Evolutionary conservation across 2,888 invertebrate genomes (phyloP), one percentile per base, ranked within the genome.

Genomic region (Labia minor): DNA sequence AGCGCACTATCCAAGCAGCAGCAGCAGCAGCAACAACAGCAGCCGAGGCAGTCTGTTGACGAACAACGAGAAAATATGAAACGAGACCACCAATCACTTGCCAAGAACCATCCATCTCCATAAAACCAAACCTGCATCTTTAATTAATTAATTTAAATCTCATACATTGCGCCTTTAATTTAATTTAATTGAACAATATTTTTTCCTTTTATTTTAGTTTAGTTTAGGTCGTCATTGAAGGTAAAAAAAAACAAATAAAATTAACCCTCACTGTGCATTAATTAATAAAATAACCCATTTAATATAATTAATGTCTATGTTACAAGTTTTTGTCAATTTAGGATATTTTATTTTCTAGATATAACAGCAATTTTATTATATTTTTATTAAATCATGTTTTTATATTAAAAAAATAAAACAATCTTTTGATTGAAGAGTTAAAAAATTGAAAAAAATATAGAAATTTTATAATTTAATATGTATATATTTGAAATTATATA

Each of bases 401-500:
- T 49, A 8, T 26, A 6, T 26, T 49, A 49, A 49, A 14, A 49
- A 49, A 49, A 49, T 49, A 8, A 26, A 49, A n/a, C 49, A 49
- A 49, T 49, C 49, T 49, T 49, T 3, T 4, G 49, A 49, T 49
- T 49, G 49, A 16, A 49, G n/a, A 14, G 3, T 49, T 2, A 49
- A 49, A 49, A n/a, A 49, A 49, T 8, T 8, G 14, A 49, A 10
- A 49, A 10, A 49, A 49, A 49, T 14, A 10, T 49, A 8, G 3
- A 10, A 49, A 49, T 49, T 49, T 49, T 8, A 49, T 49, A 49
- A 8, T 49, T 49, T 49, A n/a, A n/a, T 49, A 49, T 49, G 49
- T 49, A 49, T 49, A 49, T 49, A 49, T 49, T 49, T 11, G 16
- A 49, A 49, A 49, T 49, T 49, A 49, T 49, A 49, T 49, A 49